phyloP scores from a whole-genome alignment of 2,113 vertebrate genomes.

The Nyctibius bracteatus region DNA sequence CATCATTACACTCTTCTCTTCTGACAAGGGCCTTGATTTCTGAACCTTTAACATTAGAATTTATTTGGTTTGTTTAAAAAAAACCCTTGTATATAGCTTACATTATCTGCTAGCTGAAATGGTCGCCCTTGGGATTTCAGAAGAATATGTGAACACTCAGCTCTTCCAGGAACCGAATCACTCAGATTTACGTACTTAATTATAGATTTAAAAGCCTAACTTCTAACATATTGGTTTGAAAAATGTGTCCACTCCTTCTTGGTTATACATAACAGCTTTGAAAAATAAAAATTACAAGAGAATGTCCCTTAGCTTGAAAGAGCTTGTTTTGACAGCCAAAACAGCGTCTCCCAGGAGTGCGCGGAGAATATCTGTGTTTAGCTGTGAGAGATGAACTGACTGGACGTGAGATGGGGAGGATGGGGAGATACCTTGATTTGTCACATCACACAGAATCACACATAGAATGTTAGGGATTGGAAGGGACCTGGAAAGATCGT shows the following conservation, averaged over 20 bases:
- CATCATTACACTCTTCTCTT: background rate
- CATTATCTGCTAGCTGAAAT: background rate
- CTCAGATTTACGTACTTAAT: background rate
- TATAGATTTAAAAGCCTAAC: slow-evolving; percentile 5
- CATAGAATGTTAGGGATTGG: no score
- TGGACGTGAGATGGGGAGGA: accelerated
- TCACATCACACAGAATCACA: no score
- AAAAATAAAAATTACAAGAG: background rate
- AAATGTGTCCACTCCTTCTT: background rate
- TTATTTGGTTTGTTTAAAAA: background rate
- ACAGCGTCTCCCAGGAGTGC: accelerated
- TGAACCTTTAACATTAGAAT: background rate
- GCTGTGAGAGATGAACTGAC: background rate
- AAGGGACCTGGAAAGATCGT: no score
- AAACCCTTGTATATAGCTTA: background rate
- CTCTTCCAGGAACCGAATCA: background rate
- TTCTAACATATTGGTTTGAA: background rate
- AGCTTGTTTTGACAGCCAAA: background rate
- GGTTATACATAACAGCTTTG: background rate
- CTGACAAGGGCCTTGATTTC: background rate
- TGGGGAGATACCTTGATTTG: background rate
- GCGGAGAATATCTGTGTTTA: background rate
- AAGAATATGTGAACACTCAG: background rate
- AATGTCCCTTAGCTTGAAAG: background rate
- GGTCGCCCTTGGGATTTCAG: background rate